Base-by-base conservation (phyloP, 2,797 vertebrate species). In the Aulostomus chinensis region DNA sequence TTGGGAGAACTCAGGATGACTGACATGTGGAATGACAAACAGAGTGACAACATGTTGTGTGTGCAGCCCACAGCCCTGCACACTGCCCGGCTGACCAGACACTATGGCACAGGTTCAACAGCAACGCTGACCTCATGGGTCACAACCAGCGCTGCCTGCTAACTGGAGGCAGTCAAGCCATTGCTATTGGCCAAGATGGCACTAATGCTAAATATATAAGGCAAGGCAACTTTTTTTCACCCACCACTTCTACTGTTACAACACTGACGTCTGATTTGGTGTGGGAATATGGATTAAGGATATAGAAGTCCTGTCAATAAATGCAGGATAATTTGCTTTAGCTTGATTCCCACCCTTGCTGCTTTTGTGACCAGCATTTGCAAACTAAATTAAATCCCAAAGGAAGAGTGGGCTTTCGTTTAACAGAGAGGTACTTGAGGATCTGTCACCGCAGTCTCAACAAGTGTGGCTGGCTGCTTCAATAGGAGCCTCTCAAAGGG, bases 1-100 rank as follows among this genome's bases (percentile, higher is more conserved):
- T n/a, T 53, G 51, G 68, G 54, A 73, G 45, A 71, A 16, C 64
- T 51, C 57, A 45, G 65, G 48, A 66, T 68, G 57, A 79, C 68
- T 81, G 76, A 87, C 83, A 76, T 58, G 70, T 75, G 71, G 81
- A 81, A 84, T 77, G 82, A 86, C 84, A 86, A 89, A 86, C 76
- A 72, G 67, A 58, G 73, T 83, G 72, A 81, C 79, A 80, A 48
- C 74, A 73, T 68, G 32, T 40, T 80, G 67, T 62, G 67, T 69
- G 66, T 68, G 58, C 55, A 58, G 42, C 25, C 38, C 45, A 31
- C 36, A 57, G 58, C 47, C 42, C 59, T 38, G 73, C 76, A 78
- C 81, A 84, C 16, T 18, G 37, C 53, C 63, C 20, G 66, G 59
- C 68, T 58, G 66, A 81, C 76, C 80, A 88, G 86, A 85, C 77